Percentiles rank a stretch among this genome's conserved stretches.
Evolutionary conservation across 1,140 invertebrate genomes (phyloP).

Genomic region (Halictus rubicundus): DNA sequence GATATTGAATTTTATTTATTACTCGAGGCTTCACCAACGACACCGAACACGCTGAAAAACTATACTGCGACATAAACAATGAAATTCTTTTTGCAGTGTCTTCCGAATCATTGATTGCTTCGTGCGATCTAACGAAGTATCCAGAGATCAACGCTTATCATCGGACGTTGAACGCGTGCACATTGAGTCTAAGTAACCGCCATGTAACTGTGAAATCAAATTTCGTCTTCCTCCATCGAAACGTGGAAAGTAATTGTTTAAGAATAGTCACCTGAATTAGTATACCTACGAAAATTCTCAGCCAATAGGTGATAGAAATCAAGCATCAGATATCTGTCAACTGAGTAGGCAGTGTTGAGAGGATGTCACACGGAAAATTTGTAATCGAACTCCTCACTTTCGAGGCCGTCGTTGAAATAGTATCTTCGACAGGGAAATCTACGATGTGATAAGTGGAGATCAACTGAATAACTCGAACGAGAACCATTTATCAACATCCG

Average conservation of each 20-base stretch:
- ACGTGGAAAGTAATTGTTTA: conserved; percentile 18
- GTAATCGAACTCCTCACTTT: not conserved
- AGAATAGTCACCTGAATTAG: not conserved
- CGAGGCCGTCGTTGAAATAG: not conserved
- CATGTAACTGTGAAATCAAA: conserved; percentile 32
- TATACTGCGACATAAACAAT: too few relatives aligned
- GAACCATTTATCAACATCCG: not conserved
- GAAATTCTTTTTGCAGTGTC: conserved; percentile 41
- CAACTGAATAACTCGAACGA: too few relatives aligned
- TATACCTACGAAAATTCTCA: not conserved
- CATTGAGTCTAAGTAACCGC: not conserved
- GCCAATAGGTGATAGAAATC: too few relatives aligned
- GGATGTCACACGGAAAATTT: too few relatives aligned
- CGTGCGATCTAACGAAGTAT: not conserved
- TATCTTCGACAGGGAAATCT: too few relatives aligned
- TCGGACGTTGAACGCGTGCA: not conserved
- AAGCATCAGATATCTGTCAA: too few relatives aligned
- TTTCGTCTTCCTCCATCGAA: conserved; percentile 41
- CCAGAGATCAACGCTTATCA: not conserved
- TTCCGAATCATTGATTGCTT: conserved; percentile 36
- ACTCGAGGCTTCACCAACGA: conserved; percentile 27
- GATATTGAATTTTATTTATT: not conserved
- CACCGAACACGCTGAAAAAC: too few relatives aligned
- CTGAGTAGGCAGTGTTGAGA: too few relatives aligned
- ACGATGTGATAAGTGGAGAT: not conserved